Conservation (phyloP, 2,113 vertebrate species). For the Microcebus tavaratra region DNA sequence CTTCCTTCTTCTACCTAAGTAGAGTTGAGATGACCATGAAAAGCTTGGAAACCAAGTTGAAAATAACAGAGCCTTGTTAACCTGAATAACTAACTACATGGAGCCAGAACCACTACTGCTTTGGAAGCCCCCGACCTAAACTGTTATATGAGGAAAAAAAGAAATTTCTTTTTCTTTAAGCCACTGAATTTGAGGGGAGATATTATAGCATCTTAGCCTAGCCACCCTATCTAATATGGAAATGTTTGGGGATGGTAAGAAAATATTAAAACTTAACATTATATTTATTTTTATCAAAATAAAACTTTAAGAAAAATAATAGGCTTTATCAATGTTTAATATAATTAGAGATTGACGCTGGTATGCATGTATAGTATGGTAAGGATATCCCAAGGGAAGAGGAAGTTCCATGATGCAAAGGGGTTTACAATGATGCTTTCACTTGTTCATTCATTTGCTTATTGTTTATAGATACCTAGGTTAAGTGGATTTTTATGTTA, state of each 20-base stretch:
- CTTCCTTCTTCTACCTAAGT: neutral
- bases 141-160: neutral
- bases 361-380: neutral
- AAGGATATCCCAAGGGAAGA: neutral
- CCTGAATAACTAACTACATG: neutral
- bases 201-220: neutral
- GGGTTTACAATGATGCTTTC: neutral
- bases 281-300: neutral
- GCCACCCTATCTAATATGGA: neutral
- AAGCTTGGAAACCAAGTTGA: neutral
- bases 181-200: neutral
- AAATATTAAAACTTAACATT: neutral
- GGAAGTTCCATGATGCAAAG: neutral
- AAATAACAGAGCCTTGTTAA: neutral
- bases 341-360: neutral
- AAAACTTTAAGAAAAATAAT: neutral
- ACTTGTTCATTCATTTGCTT: neutral
- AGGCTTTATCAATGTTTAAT: neutral
- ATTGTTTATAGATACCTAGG: neutral
- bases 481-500: neutral
- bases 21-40: neutral
- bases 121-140: neutral
- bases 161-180: neutral
- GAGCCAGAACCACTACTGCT: neutral
- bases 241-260: neutral